Conservation (phyloP, 2,113 vertebrate species). For the Paracanthobrama guichenoti region DNA sequence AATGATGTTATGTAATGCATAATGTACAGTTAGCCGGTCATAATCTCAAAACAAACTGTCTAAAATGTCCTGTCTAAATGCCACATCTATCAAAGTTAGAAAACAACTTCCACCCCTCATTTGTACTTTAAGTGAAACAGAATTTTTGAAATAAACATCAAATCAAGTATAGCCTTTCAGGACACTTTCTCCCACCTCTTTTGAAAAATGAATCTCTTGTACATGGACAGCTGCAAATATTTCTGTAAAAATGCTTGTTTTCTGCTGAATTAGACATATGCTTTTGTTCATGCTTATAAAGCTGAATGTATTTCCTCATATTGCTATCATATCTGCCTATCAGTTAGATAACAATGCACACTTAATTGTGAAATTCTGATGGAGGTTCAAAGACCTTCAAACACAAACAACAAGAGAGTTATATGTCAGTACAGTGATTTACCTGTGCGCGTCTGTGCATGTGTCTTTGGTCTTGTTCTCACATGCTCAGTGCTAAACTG, state of each 20-base stretch:
- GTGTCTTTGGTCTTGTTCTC: not conserved
- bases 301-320: not conserved
- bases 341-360: not conserved
- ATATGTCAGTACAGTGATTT: not conserved
- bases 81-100: not conserved
- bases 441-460: not conserved
- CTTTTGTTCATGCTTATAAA: not conserved
- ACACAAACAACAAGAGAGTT: not conserved
- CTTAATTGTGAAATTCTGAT: not conserved
- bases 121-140: not conserved
- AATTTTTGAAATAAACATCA: not conserved
- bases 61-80: too few relatives aligned
- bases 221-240: not conserved
- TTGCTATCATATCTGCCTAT: not conserved
- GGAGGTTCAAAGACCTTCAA: not conserved
- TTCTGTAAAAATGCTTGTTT: not conserved
- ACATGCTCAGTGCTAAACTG: not conserved
- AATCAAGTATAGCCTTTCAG: conserved; percentile 17
- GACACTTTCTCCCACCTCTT: not conserved
- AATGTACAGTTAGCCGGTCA: too few relatives aligned
- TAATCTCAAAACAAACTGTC: too few relatives aligned
- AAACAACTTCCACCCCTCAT: not conserved
- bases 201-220: not conserved
- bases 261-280: not conserved
- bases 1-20: not conserved